phyloP scores from a whole-genome alignment of 2,113 vertebrate species.

The Salvator merianae region DNA sequence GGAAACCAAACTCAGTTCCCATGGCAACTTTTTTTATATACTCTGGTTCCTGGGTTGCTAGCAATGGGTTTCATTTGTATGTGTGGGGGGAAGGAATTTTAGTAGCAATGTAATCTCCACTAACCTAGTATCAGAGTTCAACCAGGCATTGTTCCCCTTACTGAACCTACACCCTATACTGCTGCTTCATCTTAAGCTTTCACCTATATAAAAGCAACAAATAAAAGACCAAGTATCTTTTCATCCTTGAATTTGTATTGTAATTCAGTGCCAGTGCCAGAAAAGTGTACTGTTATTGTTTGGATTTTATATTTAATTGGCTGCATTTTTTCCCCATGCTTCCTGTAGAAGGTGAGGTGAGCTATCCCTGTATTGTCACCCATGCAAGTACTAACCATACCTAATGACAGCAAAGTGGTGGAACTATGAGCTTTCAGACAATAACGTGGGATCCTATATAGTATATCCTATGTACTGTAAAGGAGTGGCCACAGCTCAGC shows the following conservation, averaged over 20 bases:
- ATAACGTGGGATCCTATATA: no score
- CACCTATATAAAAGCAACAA: background rate
- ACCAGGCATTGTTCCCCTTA: conserved; percentile 14
- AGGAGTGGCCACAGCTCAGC: no score
- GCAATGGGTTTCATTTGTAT: conserved; percentile 60
- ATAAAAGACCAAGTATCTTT: background rate
- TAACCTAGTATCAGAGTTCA: conserved; percentile 36
- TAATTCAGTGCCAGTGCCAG: background rate
- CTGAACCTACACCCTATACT: background rate
- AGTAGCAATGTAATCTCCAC: conserved; percentile 53
- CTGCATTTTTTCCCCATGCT: no score
- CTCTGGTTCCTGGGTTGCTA: conserved; percentile 56
- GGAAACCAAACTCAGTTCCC: conserved; percentile 67
- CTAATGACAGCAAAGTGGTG: no score
- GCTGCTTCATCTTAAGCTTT: conserved; percentile 13
- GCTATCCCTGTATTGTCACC: no score
- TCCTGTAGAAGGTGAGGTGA: no score
- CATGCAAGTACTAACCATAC: no score
- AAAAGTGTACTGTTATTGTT: background rate
- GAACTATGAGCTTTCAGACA: no score
- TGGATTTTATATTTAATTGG: background rate
- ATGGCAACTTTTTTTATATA: conserved; percentile 63
- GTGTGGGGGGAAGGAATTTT: conserved; percentile 45
- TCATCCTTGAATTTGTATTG: background rate
- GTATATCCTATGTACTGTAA: no score